Conservation (phyloP, 1,140 invertebrate genomes). For the Listronotus bonariensis region DNA sequence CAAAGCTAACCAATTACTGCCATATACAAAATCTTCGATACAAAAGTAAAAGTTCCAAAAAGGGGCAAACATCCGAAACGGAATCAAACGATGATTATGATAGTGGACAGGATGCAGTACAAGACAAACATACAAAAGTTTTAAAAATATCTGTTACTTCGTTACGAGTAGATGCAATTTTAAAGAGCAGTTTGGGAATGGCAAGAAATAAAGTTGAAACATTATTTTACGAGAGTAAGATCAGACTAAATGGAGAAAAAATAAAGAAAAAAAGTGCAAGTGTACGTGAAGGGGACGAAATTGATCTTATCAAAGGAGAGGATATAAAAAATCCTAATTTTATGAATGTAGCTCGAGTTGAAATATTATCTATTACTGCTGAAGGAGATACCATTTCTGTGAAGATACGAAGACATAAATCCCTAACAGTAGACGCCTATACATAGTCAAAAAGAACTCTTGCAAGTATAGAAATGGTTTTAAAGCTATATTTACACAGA, state of each 20-base stretch:
- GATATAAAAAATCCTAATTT: constrained; percentile 65
- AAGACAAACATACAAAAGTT: constrained; percentile 61
- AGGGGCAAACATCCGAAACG: constrained; percentile 17
- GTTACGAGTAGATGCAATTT: constrained; percentile 65
- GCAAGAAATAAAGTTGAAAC: constrained; percentile 71
- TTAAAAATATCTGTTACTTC: constrained; percentile 64
- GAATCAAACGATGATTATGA: constrained; percentile 47
- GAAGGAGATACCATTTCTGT: constrained; percentile 58
- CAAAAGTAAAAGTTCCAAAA: constrained; percentile 36
- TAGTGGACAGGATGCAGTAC: constrained; percentile 48
- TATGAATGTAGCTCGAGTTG: constrained; percentile 64
- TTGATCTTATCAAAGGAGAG: constrained; percentile 66
- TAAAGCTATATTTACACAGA: too few species aligned
- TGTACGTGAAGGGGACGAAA: constrained; percentile 65
- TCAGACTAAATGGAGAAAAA: constrained; percentile 70
- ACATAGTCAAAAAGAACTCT: constrained; percentile 37
- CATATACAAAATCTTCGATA: constrained; percentile 7
- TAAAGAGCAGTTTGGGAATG: constrained; percentile 69
- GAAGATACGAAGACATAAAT: constrained; percentile 64
- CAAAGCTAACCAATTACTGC: too few species aligned
- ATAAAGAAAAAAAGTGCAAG: constrained; percentile 65
- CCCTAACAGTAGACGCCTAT: constrained; percentile 67
- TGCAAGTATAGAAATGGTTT: background rate
- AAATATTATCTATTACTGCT: constrained; percentile 57
- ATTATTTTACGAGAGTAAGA: constrained; percentile 68